These are phyloP conservation scores for Pseudeuparius sepicola DNA, from an alignment of 2,888 invertebrate species.

Conservation along the genomic window DNA sequence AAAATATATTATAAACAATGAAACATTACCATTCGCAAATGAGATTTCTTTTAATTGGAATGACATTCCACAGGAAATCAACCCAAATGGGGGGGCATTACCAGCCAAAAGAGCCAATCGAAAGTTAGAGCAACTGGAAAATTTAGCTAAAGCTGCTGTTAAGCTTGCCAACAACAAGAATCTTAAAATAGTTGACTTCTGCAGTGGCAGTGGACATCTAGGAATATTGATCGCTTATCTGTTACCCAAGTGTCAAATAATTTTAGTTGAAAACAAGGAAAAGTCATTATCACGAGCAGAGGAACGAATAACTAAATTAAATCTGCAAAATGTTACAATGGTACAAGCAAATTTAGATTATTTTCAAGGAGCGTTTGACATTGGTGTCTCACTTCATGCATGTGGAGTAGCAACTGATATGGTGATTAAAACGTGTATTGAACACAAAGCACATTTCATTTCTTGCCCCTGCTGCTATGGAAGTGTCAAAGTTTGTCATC, in stretches of 20 bases:
- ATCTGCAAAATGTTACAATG: conserved; percentile 63
- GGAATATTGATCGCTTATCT: conserved; percentile 76
- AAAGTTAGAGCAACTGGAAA: conserved; percentile 82
- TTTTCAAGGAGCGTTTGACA: conserved; percentile 68
- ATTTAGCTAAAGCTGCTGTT: conserved; percentile 66
- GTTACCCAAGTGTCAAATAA: conserved; percentile 65
- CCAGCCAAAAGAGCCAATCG: conserved; percentile 62
- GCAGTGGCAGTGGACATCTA: conserved; percentile 88
- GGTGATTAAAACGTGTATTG: conserved; percentile 74
- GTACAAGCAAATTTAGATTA: conserved; percentile 88
- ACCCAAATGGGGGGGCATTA: conserved; percentile 69
- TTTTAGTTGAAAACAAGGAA: conserved; percentile 87
- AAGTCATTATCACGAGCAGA: conserved; percentile 69
- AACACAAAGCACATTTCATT: conserved; percentile 69
- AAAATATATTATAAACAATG: conserved; percentile 38
- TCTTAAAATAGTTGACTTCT: conserved; percentile 81
- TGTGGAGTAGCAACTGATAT: conserved; percentile 93
- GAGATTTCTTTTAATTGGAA: conserved; percentile 55
- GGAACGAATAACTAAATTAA: conserved; percentile 54
- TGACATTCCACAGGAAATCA: conserved; percentile 59
- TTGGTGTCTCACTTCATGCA: conserved; percentile 85
- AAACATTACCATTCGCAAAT: conserved; percentile 35
- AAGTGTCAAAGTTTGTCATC: conserved; percentile 69
- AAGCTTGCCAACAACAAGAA: conserved; percentile 44
- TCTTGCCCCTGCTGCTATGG: conserved; percentile 95